Evolutionary conservation across 2,113 vertebrate species (phyloP), one percentile per base, ranked within the genome.

Genomic region (Pelobates fuscus): DNA sequence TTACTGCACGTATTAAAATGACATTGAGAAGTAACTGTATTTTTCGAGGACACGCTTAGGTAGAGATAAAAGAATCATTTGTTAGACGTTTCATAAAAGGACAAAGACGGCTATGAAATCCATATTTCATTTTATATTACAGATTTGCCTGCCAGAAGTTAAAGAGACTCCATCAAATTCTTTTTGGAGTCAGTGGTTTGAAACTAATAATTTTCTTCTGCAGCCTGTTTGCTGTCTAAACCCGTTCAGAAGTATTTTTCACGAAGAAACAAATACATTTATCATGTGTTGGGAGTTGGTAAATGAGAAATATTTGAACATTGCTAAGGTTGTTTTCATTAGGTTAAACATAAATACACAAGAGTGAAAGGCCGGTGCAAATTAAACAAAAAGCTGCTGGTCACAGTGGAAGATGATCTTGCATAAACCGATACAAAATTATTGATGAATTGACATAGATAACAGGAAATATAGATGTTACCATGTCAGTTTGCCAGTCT

Each of bases 111-210:
- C 58, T 75, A 67, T 75, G 73, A 61, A 37, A n/a, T 73, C 41
- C 27, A 23, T 5, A 55, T 54, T 21, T 70, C 37, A 80, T 69
- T 79, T 66, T 64, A 75, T 24, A 62, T 60, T 76, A 55, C 67
- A 67, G 69, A 75, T 80, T 61, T 69, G 61, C 54, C 15, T 20
- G 2, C 64, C 77, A 59, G 49, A 79, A 75, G 80, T 78, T 55
- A 67, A 77, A 15, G 77, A 55, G 63, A 78, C 63, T 57, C 77
- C 70, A 78, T 72, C 55, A 78, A 63, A 57, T 62, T 72, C 57
- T 44, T 24, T 67, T 44, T 63, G 46, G 70, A 78, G 64, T 67
- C 70, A 67, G 23, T 73, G 64, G 62, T 68, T 73, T 72, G 77
- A 68, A 73, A 73, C 70, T 62, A 78, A 73, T 63, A 60, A 77